Percentiles rank a stretch among this genome's conserved stretches.
These are phyloP conservation scores for Cassiopea xamachana DNA, from an alignment of 30 jellyfish, hydroid and myxozoan genomes.

Conservation along the genomic window DNA sequence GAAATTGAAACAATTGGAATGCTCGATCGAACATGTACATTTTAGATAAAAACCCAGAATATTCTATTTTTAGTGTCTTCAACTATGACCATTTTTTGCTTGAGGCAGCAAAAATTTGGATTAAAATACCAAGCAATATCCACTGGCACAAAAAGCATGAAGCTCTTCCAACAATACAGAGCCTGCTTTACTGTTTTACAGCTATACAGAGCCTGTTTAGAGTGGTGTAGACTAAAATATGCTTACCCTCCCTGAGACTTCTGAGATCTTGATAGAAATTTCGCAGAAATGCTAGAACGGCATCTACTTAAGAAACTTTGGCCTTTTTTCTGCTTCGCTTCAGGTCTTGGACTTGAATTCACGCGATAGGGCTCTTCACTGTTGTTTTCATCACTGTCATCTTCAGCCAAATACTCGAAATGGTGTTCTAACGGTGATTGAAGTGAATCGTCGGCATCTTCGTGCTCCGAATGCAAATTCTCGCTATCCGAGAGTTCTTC, in stretches of 20 bases:
- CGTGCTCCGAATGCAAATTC: constrained; percentile 53
- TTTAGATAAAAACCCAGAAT: too few species aligned
- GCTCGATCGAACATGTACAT: too few species aligned
- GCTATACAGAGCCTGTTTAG: not conserved
- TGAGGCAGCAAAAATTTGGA: too few species aligned
- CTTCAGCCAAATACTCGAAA: constrained; percentile 84
- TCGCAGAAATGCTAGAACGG: constrained; percentile 96
- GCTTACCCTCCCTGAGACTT: constrained; percentile 71
- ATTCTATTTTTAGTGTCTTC: too few species aligned
- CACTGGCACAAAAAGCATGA: too few species aligned
- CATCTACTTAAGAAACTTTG: constrained; percentile 64
- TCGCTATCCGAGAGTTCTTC: constrained; percentile 52
- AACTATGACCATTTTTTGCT: too few species aligned
- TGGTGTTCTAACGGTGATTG: constrained; percentile 94
- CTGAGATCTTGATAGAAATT: constrained; percentile 93
- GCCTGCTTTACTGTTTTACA: too few species aligned
- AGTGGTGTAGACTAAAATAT: not conserved
- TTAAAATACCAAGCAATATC: too few species aligned
- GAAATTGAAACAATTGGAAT: too few species aligned
- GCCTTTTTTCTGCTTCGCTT: constrained; percentile 43
- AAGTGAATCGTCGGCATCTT: constrained; percentile 74
- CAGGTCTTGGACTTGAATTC: constrained; percentile 23
- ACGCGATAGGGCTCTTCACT: constrained; percentile 20
- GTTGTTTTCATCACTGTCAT: constrained; percentile 13
- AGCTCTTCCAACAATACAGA: too few species aligned